Conservation (phyloP, 2,113 vertebrate genomes). For the Dromaius novaehollandiae region DNA sequence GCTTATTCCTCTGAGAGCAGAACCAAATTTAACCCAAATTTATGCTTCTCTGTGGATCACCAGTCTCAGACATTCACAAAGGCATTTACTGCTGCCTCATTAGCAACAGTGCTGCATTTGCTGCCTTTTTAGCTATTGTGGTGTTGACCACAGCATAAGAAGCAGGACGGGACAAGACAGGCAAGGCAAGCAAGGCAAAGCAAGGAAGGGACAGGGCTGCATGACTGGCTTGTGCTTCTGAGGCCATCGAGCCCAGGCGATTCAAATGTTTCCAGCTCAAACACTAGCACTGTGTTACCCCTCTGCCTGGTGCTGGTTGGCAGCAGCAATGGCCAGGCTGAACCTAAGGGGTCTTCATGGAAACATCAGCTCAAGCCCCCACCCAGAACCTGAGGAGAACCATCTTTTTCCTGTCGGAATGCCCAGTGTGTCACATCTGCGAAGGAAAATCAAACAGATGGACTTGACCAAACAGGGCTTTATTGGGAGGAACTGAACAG, state of each 20-base stretch:
- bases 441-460: slow-evolving; percentile 3
- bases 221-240: background rate
- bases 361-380: background rate
- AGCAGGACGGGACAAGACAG: background rate
- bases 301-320: background rate
- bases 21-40: background rate
- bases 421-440: background rate
- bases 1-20: background rate
- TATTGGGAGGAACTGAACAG: background rate
- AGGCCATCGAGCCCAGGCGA: background rate
- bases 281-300: background rate
- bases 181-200: background rate
- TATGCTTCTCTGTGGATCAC: background rate
- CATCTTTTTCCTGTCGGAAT: background rate
- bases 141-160: background rate
- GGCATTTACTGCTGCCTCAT: background rate
- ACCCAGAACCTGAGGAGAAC: background rate
- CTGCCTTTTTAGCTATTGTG: background rate
- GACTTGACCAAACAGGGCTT: background rate
- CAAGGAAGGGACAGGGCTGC: background rate
- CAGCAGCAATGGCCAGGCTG: background rate
- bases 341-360: background rate
- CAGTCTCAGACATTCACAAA: background rate
- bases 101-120: background rate
- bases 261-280: background rate